phyloP scores from a whole-genome alignment of 1,140 invertebrate species.

The Scaptomyza hsui region DNA sequence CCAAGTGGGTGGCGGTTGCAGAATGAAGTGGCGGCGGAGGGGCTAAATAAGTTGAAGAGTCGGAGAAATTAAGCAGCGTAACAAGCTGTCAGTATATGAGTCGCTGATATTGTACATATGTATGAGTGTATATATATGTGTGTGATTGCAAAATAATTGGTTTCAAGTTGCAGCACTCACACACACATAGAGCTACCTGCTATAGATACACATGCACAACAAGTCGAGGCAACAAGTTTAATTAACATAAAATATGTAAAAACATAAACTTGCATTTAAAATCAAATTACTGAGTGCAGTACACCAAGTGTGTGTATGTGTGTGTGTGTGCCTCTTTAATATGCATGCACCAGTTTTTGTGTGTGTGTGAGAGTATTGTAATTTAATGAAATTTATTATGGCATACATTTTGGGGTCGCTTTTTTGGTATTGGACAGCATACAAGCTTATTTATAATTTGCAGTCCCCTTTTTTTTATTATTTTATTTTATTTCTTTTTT shows the following conservation, averaged over 20 bases:
- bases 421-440: slow-evolving; percentile 3
- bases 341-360: not conserved
- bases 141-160: slow-evolving; percentile 60
- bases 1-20: slow-evolving; percentile 12
- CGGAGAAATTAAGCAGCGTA: slow-evolving; percentile 72
- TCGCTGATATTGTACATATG: slow-evolving; percentile 2
- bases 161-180: slow-evolving; percentile 67
- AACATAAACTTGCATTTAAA: slow-evolving; percentile 47
- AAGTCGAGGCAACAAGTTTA: slow-evolving; percentile 71
- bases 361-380: not conserved
- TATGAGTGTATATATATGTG: slow-evolving; percentile 21
- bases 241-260: slow-evolving; percentile 80
- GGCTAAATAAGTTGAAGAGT: slow-evolving; percentile 20
- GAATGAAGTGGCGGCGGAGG: slow-evolving; percentile 1
- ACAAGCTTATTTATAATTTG: slow-evolving; percentile 36
- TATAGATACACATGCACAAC: slow-evolving; percentile 28
- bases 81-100: slow-evolving; percentile 64
- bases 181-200: slow-evolving; percentile 14
- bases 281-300: slow-evolving; percentile 42
- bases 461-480: not conserved
- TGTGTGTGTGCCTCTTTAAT: not conserved
- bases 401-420: slow-evolving; percentile 37
- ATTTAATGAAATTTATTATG: slow-evolving; percentile 48
- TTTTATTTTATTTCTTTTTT: not conserved
- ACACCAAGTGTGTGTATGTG: not conserved